Base-by-base conservation (phyloP, 2,888 invertebrate species). In the Melanargia galathea region DNA sequence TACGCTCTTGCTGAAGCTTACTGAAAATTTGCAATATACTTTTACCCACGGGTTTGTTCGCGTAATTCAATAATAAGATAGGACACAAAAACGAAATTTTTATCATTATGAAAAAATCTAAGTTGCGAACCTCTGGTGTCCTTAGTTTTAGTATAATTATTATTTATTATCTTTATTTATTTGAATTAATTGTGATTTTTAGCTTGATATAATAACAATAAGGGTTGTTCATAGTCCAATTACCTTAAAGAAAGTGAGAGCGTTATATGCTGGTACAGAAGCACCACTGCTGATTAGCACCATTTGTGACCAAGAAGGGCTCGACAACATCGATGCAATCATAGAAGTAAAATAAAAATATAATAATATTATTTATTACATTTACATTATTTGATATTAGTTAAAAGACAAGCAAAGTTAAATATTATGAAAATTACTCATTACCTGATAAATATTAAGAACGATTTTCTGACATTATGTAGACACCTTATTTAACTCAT, bases 251-350 rank as follows among this genome's bases (percentile, higher is more conserved):
- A 72, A 35, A 62, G 54, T 77, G 4, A 74, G 65, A 30, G 51
- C 62, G 1, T 62, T 73, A 13, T 77, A 79, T 54, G 33, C 59
- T 4, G 65, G 62, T 1, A 55, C 38, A 5, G 60, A 51, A 1
- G n/a, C 57, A 6, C 80, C 80, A 0, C 63, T 77, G 8, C 61
- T 81, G n/a, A 62, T 80, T 3, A 73, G 75, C 54, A 63, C 74
- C 0, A 79, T 82, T 26, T 77, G 78, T 55, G 80, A 80, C 48
- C 76, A 80, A 68, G 75, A 80, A 62, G 81, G 81, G 0, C 62
- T 82, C 35, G 75, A 78, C 52, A 78, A 81, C 55, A 62, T 80
- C 3, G 78, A 80, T 35, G 73, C 67, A 2, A 81, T 82, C 54
- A 72, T 81, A 57, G 61, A 74, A 67, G 80, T 82, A 65, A 60